Evolutionary conservation across 2,113 vertebrate genomes (phyloP), one percentile per base, ranked within the genome.

Genomic region (Suricata suricatta): DNA sequence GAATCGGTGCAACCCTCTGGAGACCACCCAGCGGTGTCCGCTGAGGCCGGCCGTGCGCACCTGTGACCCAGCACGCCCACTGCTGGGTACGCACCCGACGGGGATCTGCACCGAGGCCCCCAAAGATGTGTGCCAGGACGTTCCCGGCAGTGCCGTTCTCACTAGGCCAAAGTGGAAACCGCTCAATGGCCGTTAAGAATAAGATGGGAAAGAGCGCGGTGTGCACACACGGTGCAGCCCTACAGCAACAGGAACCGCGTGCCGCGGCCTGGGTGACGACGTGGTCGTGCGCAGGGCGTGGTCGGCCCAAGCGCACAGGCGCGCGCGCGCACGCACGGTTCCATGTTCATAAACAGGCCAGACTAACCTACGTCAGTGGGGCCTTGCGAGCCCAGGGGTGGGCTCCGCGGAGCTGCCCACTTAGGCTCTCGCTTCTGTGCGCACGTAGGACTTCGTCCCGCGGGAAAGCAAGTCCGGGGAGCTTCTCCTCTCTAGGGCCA

Each of bases 371-470:
- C 1, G 52, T 11, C 14, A 31, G 17, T 19, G 17, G 13, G 9
- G 19, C 29, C 71, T n/a, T 7, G 35, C 15, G 35, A 19, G 54
- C 54, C 54, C 47, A 2, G 0, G 9, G 68, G 31, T 12, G 47
- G 19, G 50, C n/a, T 81, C 33, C 1, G 52, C n/a, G 8, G 15
- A 21, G 68, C 68, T 4, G 66, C n/a, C 17, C 6, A 2, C 71
- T 4, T 21, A 10, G 19, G 31, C 27, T 11, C 15, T 0, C 0
- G 3, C 2, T 19, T 47, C 7, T 77, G 8, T 12, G 1, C 1
- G 50, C 2, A 0, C 2, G 41, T 38, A 2, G 3, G 5, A 25
- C 38, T 11, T 44, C 54, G 33, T 25, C 71, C 69, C 7, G 44
- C 44, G 4, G 10, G 3, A 5, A 60, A 60, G 0, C 5, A 41